Percentiles rank a stretch among this genome's conserved stretches.
Evolutionary conservation across 1,140 invertebrate species (phyloP).

Genomic region (Meloidogyne hapla): DNA sequence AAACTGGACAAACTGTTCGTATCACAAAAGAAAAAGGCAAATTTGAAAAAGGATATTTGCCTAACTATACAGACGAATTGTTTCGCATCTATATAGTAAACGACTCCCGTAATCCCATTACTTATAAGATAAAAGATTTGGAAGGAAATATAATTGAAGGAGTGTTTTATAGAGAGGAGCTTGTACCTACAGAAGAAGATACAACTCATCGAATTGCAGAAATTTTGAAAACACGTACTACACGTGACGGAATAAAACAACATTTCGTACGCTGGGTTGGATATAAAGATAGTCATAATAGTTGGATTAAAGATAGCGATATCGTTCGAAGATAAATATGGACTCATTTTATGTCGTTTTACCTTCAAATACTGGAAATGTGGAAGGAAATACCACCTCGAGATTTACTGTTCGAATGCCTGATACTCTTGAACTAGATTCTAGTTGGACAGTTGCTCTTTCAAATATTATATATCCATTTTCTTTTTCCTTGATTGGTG

Average conservation of each 20-base stretch:
- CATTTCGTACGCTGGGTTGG: conserved; percentile 21
- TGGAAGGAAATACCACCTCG: too few species aligned
- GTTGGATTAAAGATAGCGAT: conserved; percentile 16
- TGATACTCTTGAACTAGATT: conserved; percentile 15
- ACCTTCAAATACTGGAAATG: too few species aligned
- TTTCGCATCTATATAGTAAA: conserved; percentile 2
- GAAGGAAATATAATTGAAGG: conserved; percentile 17
- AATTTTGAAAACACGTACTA: conserved; percentile 8
- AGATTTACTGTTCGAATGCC: too few species aligned
- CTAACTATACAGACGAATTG: conserved; percentile 33
- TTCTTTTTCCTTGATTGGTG: conserved; percentile 13
- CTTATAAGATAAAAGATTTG: conserved; percentile 7
- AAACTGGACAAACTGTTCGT: conserved; percentile 17
- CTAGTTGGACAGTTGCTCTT: conserved; percentile 16
- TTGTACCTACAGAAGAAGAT: not conserved
- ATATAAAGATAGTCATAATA: conserved; percentile 4
- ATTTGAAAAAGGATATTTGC: conserved; percentile 28
- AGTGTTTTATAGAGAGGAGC: conserved; percentile 27
- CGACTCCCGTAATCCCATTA: conserved; percentile 5
- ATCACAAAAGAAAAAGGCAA: conserved; percentile 23
- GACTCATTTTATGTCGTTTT: too few species aligned
- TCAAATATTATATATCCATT: conserved; percentile 30
- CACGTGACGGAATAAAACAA: conserved; percentile 23
- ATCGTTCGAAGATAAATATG: not conserved
- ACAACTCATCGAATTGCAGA: conserved; percentile 15